A percentile compares a stretch with the other conserved stretches of the same genome.
Conservation (phyloP, 64 coral and sea anemone species). For the Porites australiensis region DNA sequence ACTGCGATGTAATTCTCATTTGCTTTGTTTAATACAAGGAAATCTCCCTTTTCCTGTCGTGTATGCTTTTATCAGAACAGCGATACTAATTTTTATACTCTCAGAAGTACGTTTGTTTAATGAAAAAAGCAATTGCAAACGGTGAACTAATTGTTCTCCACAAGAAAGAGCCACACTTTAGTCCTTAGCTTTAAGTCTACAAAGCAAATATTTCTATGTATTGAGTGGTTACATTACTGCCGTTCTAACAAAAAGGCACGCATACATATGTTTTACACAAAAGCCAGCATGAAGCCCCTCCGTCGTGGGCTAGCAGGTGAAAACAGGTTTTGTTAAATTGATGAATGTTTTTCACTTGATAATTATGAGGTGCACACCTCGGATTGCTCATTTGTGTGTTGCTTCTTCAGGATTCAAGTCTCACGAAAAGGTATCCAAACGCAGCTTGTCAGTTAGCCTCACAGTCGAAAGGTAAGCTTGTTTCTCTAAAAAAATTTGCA, state of each 20-base stretch:
- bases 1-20: neutral
- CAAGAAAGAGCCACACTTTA: neutral
- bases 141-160: neutral
- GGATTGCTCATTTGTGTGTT: neutral
- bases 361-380: neutral
- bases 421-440: neutral
- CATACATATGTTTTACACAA: constrained; percentile 37
- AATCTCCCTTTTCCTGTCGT: neutral
- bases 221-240: neutral
- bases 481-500: no score
- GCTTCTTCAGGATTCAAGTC: neutral
- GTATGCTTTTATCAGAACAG: neutral
- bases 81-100: neutral
- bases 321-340: neutral
- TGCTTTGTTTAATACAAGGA: neutral
- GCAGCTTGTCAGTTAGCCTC: neutral
- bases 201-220: constrained; percentile 23
- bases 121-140: neutral
- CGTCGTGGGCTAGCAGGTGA: neutral
- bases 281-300: neutral
- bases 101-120: neutral
- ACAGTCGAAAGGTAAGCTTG: neutral
- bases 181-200: neutral
- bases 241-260: constrained; percentile 17
- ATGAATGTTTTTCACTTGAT: constrained; percentile 5